Conservation (phyloP, 2,113 vertebrate species). For the Atrichornis clamosus region DNA sequence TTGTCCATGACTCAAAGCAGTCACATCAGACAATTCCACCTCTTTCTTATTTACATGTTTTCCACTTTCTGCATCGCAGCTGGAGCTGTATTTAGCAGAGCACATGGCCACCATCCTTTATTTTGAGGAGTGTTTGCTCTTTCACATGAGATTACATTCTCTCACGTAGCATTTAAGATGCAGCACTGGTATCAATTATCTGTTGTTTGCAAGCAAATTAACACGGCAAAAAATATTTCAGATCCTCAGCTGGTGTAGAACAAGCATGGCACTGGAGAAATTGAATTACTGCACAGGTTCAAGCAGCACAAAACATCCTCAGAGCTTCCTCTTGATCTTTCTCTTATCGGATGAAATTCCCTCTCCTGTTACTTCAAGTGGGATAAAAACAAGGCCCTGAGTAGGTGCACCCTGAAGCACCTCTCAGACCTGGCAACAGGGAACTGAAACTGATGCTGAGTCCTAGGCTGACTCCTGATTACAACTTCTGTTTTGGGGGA, state of each 20-base stretch:
- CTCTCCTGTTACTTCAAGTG: neutral
- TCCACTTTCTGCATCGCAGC: neutral
- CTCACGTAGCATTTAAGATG: neutral
- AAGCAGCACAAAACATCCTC: neutral
- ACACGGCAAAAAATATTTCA: neutral
- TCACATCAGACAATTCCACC: neutral
- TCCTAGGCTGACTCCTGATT: neutral
- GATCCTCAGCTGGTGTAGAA: neutral
- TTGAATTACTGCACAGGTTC: neutral
- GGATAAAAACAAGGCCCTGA: neutral
- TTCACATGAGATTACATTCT: neutral
- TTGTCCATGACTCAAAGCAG: neutral
- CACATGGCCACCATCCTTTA: neutral
- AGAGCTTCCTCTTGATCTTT: neutral
- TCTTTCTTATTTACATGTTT: neutral
- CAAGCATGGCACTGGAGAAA: neutral
- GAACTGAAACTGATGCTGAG: neutral
- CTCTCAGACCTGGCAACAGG: neutral
- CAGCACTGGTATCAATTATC: slow-evolving; percentile 8
- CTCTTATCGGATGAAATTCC: neutral
- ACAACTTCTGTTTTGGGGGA: neutral
- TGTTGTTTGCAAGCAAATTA: slow-evolving; percentile 32
- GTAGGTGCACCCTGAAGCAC: neutral
- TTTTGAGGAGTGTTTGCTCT: neutral
- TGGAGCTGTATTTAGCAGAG: neutral